Base-by-base conservation (phyloP, 2,113 vertebrate species). In the Sialia sialis region DNA sequence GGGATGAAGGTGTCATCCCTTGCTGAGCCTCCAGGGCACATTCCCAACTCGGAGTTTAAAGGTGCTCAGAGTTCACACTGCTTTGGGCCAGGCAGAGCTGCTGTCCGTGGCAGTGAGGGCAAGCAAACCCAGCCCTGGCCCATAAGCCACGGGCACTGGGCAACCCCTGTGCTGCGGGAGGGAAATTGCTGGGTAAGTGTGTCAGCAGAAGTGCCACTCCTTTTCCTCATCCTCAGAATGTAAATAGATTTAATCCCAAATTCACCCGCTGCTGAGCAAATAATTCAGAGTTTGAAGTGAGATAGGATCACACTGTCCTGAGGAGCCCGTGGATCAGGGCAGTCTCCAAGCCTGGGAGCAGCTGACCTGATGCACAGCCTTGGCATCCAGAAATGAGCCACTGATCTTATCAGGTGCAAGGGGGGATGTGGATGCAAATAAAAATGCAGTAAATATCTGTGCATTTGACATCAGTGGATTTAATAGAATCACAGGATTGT, bases 191-290 rank as follows among this genome's bases (percentile, higher is more conserved):
- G 9, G 30, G 9, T 29, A 15, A 44, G 26, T 26, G 21, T 36
- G 23, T 14, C 39, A 10, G 59, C 43, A 90, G 43, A 63, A 81
- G 55, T 4, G n/a, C 51, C 15, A 0, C 60, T 94, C 73, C 64
- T 89, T 12, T 11, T 17, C 39, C 69, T 78, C 26, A 34, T 48
- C 84, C 68, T 86, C 86, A n/a, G 48, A 68, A 20, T 11, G 77
- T 30, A 77, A 89, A 84, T 7, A 66, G 81, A 54, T 76, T 66
- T 66, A 66, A 80, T 89, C 75, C 44, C 44, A 60, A 63, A 85
- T 83, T 73, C 70, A 73, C 54, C 90, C 34, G 3, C 39, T 26
- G 52, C 44, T 91, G 19, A 64, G 87, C 62, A 96, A 85, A 94
- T 60, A 60, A 44, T 16, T 16, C 46, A 1, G 26, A 32, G 67